Conservation (phyloP, 2,113 vertebrate species). For the Balaeniceps rex region DNA sequence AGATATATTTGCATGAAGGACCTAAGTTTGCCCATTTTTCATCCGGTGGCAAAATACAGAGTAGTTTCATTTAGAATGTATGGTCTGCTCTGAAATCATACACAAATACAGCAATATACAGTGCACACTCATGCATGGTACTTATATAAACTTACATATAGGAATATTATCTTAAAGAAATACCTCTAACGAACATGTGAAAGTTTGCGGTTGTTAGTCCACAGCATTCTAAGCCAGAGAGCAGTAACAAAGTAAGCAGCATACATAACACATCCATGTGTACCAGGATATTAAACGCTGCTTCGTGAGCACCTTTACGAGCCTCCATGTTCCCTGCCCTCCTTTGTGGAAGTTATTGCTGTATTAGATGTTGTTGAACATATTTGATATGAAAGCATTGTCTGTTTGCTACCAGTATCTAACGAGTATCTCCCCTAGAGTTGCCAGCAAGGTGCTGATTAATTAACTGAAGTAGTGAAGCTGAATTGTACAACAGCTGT, state of each 20-base stretch:
- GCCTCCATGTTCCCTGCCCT: slow-evolving; percentile 18
- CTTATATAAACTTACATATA: not conserved
- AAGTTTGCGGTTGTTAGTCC: not conserved
- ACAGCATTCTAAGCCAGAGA: not conserved
- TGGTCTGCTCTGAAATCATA: not conserved
- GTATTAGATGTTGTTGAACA: slow-evolving; percentile 73
- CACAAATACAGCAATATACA: not conserved
- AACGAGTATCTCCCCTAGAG: slow-evolving; percentile 79
- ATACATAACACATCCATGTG: not conserved
- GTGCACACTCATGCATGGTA: not conserved
- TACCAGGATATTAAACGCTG: slow-evolving; percentile 11
- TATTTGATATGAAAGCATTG: slow-evolving; percentile 80
- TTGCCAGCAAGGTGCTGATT: slow-evolving; percentile 85
- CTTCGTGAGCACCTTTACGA: not conserved
- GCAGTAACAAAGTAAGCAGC: slow-evolving; percentile 16
- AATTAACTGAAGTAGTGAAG: slow-evolving; percentile 85
- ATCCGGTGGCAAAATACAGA: slow-evolving; percentile 8
- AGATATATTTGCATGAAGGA: not conserved
- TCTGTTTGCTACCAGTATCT: slow-evolving; percentile 78
- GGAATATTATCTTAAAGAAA: not conserved
- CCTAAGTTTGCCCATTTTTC: slow-evolving; percentile 16
- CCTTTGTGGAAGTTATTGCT: slow-evolving; percentile 57
- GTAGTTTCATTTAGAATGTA: not conserved
- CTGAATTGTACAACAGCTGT: slow-evolving; percentile 81
- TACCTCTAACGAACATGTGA: not conserved